phyloP scores from a whole-genome alignment of 2,888 invertebrate species.

The Allygus modestus region DNA sequence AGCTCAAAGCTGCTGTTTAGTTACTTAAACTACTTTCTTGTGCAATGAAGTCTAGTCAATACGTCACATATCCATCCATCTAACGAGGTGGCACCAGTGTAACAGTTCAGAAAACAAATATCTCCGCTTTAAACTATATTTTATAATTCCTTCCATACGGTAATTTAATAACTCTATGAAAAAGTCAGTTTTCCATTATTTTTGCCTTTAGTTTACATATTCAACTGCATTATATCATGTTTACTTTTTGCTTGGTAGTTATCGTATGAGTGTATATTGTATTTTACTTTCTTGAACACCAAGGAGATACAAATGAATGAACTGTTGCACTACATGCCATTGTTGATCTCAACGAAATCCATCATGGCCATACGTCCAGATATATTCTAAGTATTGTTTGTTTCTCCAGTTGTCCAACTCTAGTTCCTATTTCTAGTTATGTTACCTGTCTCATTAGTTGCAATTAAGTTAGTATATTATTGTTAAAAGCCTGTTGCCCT shows the following conservation, averaged over 20 bases:
- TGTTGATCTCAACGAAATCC: conserved; percentile 52
- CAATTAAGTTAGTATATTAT: conserved; percentile 25
- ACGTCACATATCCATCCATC: conserved; percentile 38
- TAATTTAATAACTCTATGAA: no score
- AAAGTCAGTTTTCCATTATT: no score
- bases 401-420: conserved; percentile 28
- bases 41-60: conserved; percentile 56
- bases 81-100: neutral
- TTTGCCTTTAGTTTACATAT: no score
- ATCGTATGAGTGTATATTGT: no score
- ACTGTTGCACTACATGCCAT: conserved; percentile 25
- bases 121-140: no score
- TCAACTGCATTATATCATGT: no score
- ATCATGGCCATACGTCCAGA: conserved; percentile 51
- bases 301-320: neutral
- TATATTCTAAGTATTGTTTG: conserved; percentile 31
- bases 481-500: neutral
- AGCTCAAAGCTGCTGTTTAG: conserved; percentile 25
- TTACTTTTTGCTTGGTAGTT: no score
- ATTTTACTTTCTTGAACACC: no score
- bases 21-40: conserved; percentile 19
- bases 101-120: conserved; percentile 11
- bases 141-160: no score
- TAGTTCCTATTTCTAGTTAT: conserved; percentile 49
- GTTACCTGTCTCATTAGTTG: conserved; percentile 26